phyloP scores from a whole-genome alignment of 2,797 vertebrate species.

The Hylomyscus alleni region DNA sequence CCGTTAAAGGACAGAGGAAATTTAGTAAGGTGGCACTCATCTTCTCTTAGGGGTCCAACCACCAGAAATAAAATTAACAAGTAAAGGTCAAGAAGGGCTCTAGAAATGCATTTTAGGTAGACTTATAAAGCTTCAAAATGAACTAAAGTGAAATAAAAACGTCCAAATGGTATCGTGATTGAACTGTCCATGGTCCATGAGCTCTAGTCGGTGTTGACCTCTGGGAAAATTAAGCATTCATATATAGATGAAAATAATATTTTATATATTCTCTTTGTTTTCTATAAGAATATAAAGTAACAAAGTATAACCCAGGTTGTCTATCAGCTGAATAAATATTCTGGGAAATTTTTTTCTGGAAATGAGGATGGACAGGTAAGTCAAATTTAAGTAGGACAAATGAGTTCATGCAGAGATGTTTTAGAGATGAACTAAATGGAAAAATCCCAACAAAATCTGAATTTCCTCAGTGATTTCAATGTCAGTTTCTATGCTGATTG shows the following conservation, averaged over 20 bases:
- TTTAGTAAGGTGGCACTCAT: not conserved
- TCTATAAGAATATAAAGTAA: not conserved
- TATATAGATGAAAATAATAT: not conserved
- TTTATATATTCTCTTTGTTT: not conserved
- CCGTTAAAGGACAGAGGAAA: not conserved
- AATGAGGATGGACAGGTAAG: not conserved
- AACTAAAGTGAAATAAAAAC: not conserved
- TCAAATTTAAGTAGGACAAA: not conserved
- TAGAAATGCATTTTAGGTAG: conserved; percentile 31
- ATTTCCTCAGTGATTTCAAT: not conserved
- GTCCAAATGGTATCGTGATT: not conserved
- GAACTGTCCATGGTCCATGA: not conserved
- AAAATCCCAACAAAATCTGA: not conserved
- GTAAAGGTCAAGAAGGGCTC: conserved; percentile 11
- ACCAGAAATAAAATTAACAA: conserved; percentile 4
- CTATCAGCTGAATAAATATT: not conserved
- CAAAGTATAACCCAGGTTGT: not conserved
- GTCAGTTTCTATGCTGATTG: not conserved
- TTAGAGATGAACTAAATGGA: not conserved
- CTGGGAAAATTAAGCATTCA: not conserved
- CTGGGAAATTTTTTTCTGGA: not conserved
- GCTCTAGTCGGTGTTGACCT: not conserved
- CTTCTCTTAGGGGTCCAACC: not conserved
- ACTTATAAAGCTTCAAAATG: not conserved
- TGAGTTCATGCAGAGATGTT: not conserved